These are phyloP conservation scores for Otocyon megalotis DNA, from an alignment of 2,113 vertebrate species.

Conservation along the genomic window DNA sequence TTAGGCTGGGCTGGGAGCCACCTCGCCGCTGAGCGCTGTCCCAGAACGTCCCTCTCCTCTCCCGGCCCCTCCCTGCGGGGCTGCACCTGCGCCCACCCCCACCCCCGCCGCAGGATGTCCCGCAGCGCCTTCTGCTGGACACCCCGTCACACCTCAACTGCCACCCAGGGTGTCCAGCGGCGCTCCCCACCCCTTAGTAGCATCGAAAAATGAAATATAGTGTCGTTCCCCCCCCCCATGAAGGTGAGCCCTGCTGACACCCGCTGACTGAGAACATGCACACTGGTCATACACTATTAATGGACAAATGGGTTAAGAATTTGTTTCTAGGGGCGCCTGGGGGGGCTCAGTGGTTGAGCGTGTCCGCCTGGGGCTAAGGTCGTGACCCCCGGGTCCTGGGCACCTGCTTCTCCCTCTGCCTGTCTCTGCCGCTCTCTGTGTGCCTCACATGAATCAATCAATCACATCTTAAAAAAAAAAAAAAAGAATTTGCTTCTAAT, in stretches of 20 bases:
- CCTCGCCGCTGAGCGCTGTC: background rate
- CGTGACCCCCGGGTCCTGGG: too few relatives aligned
- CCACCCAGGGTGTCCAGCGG: fast-evolving
- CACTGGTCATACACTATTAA: background rate
- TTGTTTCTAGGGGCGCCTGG: background rate
- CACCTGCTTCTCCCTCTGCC: too few relatives aligned
- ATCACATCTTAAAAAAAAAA: too few relatives aligned
- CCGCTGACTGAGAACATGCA: background rate
- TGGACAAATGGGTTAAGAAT: background rate
- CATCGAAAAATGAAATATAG: fast-evolving
- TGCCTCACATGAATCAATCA: too few relatives aligned
- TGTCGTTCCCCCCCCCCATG: background rate
- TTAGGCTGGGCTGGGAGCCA: background rate
- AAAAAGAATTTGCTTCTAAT: background rate
- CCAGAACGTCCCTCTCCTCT: fast-evolving
- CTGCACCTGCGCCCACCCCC: background rate
- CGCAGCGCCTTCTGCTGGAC: background rate
- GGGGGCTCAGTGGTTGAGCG: too few relatives aligned
- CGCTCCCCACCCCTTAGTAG: background rate
- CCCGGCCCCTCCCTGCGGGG: background rate
- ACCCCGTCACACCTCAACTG: background rate
- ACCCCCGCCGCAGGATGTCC: too few relatives aligned
- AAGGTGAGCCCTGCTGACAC: background rate
- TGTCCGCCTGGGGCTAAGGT: too few relatives aligned
- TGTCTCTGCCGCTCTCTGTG: too few relatives aligned